phyloP scores from a whole-genome alignment of 2,888 invertebrate genomes.

The Anticlea derivata region DNA sequence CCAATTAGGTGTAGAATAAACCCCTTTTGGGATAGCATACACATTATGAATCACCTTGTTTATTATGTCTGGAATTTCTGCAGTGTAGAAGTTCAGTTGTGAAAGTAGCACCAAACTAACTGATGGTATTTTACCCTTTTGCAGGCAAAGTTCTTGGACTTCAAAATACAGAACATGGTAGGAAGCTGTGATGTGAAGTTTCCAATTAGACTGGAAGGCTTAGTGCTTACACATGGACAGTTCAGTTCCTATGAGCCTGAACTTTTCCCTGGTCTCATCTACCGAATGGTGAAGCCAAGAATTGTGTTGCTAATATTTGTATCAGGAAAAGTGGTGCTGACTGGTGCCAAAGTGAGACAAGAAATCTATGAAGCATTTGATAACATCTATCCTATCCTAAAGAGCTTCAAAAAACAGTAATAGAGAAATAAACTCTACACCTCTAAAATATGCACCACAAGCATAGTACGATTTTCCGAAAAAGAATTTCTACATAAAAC shows the following conservation, averaged over 20 bases:
- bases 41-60: no score
- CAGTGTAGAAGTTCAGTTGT: no score
- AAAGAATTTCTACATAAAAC: background rate
- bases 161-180: constrained; percentile 92
- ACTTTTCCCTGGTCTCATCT: constrained; percentile 98
- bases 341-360: constrained; percentile 96
- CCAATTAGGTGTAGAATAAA: no score
- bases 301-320: constrained; percentile 99
- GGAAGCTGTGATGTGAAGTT: constrained; percentile 91
- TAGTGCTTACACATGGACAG: constrained; percentile 89
- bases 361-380: constrained; percentile 98
- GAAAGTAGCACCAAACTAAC: no score
- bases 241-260: constrained; percentile 98
- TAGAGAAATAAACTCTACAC: constrained; percentile 6
- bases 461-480: background rate
- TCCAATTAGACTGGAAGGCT: constrained; percentile 89
- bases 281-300: constrained; percentile 98
- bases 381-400: constrained; percentile 97
- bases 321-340: constrained; percentile 99
- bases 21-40: no score
- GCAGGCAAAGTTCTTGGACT: constrained; percentile 91
- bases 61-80: no score
- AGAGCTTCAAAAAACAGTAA: constrained; percentile 95
- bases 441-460: background rate
- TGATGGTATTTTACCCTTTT: background rate